These are phyloP conservation scores for Hycleus cichorii DNA, from an alignment of 1,140 invertebrate genomes.

Conservation along the genomic window DNA sequence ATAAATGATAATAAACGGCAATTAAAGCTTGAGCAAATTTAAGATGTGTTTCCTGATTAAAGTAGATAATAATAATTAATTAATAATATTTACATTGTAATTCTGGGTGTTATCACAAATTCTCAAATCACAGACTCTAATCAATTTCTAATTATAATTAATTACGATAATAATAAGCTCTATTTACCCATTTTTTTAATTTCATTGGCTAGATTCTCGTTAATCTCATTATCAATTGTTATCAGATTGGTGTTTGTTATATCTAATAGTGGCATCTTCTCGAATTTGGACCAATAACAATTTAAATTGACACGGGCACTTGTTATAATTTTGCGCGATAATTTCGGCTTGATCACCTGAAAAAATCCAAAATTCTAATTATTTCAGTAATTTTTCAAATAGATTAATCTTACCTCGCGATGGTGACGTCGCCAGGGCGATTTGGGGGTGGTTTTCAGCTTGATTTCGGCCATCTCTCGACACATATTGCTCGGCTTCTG, in stretches of 20 bases:
- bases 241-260: not conserved
- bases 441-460: slow-evolving; percentile 17
- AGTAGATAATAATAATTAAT: too few relatives aligned
- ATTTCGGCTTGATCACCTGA: slow-evolving; percentile 44
- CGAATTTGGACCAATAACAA: slow-evolving; percentile 51
- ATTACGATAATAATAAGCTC: not conserved
- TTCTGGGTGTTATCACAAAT: too few relatives aligned
- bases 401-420: slow-evolving; percentile 20
- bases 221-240: slow-evolving; percentile 42
- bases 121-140: too few relatives aligned
- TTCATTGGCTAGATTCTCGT: slow-evolving; percentile 49
- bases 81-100: too few relatives aligned
- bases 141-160: not conserved
- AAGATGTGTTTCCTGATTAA: not conserved
- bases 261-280: slow-evolving; percentile 32
- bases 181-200: slow-evolving; percentile 39
- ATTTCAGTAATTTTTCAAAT: not conserved
- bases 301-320: slow-evolving; percentile 50
- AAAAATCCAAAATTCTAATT: slow-evolving; percentile 13
- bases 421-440: slow-evolving; percentile 19
- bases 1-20: too few relatives aligned
- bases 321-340: slow-evolving; percentile 45
- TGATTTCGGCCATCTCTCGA: slow-evolving; percentile 14
- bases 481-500: slow-evolving; percentile 18
- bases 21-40: not conserved